phyloP scores from a whole-genome alignment of 92 coral and sea anemone genomes.

The Palythoa caribaeorum region DNA sequence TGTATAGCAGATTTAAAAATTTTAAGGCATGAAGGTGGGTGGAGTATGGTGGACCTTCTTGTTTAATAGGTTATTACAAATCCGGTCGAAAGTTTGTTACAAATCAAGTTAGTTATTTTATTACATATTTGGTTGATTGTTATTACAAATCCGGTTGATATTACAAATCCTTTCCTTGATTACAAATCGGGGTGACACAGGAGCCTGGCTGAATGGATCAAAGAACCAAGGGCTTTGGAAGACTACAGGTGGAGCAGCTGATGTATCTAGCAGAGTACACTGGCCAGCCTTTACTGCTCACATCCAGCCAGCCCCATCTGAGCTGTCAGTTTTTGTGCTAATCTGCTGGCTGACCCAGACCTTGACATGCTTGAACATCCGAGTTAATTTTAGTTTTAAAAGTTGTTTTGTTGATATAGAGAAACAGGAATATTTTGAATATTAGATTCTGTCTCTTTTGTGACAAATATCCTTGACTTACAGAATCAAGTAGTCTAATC shows the following conservation, averaged over 20 bases:
- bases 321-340: not conserved
- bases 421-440: not conserved
- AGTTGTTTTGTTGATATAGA: slow-evolving; percentile 11
- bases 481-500: not conserved
- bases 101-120: too few species aligned
- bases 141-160: too few species aligned
- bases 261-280: slow-evolving; percentile 28
- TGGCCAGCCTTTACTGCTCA: slow-evolving; percentile 1
- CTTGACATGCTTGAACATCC: not conserved
- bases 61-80: too few species aligned
- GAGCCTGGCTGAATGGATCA: slow-evolving; percentile 42
- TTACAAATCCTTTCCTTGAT: too few species aligned
- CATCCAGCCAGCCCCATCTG: slow-evolving; percentile 20
- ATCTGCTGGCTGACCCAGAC: not conserved
- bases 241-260: slow-evolving; percentile 55
- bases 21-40: not conserved
- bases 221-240: slow-evolving; percentile 32
- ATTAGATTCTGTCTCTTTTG: not conserved
- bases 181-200: too few species aligned
- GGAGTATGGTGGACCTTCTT: too few species aligned
- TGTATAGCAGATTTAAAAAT: not conserved
- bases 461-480: not conserved
- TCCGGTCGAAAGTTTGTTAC: too few species aligned
- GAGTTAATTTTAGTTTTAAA: not conserved
- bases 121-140: too few species aligned